Conservation (phyloP, 2,888 invertebrate genomes). For the Aporophyla lueneburgensis region DNA sequence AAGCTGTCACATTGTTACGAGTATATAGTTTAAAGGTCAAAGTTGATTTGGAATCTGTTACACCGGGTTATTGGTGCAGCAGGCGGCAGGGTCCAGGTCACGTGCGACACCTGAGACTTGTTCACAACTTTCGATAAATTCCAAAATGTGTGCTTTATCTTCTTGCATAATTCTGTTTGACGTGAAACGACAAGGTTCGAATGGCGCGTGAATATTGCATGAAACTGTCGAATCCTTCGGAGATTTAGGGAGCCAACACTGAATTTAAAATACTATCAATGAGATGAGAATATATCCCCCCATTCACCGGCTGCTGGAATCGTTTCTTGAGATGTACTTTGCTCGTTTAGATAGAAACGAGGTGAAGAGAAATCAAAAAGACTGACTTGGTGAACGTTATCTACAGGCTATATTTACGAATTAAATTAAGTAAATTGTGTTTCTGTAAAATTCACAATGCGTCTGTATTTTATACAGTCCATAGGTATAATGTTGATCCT, state of each 20-base stretch:
- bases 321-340: constrained; percentile 41
- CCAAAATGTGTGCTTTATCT: constrained; percentile 66
- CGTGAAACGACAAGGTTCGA: constrained; percentile 57
- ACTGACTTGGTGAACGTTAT: not conserved
- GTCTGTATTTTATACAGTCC: too few species aligned
- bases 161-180: constrained; percentile 69
- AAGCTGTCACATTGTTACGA: constrained; percentile 21
- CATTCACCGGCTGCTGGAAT: constrained; percentile 58
- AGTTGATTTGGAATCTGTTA: constrained; percentile 14
- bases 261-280: constrained; percentile 68
- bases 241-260: constrained; percentile 68
- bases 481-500: not conserved
- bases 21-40: constrained; percentile 13
- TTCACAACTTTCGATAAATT: constrained; percentile 67
- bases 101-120: constrained; percentile 39
- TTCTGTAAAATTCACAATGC: not conserved
- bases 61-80: not conserved
- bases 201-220: constrained; percentile 72
- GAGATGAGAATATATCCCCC: constrained; percentile 66
- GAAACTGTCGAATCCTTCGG: constrained; percentile 66
- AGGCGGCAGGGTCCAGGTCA: not conserved
- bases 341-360: constrained; percentile 22
- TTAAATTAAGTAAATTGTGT: not conserved
- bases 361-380: constrained; percentile 17
- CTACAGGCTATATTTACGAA: constrained; percentile 6